These are phyloP conservation scores for Nasonia oneida DNA, from an alignment of 2,888 invertebrate species.

Conservation along the genomic window DNA sequence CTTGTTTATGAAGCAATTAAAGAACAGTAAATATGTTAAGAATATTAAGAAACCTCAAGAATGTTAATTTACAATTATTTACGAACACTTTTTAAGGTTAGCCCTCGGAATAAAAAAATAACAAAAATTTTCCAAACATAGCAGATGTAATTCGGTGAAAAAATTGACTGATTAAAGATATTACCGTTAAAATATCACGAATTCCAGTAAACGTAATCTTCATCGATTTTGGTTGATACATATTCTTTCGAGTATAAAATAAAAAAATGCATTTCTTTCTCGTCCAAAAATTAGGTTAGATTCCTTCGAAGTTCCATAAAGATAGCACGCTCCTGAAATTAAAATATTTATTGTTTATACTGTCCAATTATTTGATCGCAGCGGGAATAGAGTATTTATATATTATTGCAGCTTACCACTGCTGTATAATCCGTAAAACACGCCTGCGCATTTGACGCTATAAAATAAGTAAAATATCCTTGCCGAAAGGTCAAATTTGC, in stretches of 20 bases:
- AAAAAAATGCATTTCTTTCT: background rate
- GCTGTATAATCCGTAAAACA: conserved; percentile 13
- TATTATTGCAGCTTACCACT: conserved; percentile 26
- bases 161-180: background rate
- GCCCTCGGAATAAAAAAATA: too few relatives aligned
- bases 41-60: background rate
- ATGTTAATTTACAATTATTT: background rate
- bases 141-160: background rate
- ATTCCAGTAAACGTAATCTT: background rate
- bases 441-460: conserved; percentile 45
- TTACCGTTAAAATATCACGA: background rate
- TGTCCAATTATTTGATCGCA: background rate
- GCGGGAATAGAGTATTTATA: background rate
- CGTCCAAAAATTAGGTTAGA: conserved; percentile 42
- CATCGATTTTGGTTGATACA: background rate
- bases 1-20: background rate
- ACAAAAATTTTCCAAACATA: background rate
- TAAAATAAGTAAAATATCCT: background rate
- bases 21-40: background rate
- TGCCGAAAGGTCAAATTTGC: background rate
- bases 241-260: background rate
- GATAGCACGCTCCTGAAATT: conserved; percentile 18
- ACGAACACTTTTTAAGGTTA: background rate
- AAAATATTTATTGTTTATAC: conserved; percentile 23
- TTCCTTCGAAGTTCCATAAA: background rate